Conservation (phyloP, 2,888 invertebrate species). For the Hypomecis punctinalis region DNA sequence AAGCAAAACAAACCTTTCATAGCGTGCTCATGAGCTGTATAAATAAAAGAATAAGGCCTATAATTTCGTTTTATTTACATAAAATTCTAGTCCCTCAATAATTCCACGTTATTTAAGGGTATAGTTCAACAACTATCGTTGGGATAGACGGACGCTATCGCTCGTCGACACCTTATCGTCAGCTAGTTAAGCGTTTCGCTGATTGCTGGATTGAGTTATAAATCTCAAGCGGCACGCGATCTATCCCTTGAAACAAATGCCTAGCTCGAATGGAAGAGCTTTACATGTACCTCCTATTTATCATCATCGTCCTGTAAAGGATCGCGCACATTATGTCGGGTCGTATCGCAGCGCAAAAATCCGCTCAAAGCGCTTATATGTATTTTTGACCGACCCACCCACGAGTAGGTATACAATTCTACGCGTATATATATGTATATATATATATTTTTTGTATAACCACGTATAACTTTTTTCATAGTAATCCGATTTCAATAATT, state of each 20-base stretch:
- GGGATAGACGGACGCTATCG: constrained; percentile 70
- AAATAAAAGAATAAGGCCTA: constrained; percentile 3
- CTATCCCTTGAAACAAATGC: constrained; percentile 54
- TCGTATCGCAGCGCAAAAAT: too few species aligned
- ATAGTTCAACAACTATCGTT: constrained; percentile 48
- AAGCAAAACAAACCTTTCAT: not conserved
- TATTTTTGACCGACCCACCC: too few species aligned
- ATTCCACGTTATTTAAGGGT: constrained; percentile 19
- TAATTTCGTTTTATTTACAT: constrained; percentile 9
- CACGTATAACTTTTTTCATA: too few species aligned
- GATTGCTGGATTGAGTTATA: constrained; percentile 83
- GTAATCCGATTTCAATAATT: too few species aligned
- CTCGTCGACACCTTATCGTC: constrained; percentile 78
- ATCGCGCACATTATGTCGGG: too few species aligned
- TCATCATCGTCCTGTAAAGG: too few species aligned
- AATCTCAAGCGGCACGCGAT: constrained; percentile 80
- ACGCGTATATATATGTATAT: too few species aligned
- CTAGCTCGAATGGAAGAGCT: constrained; percentile 30
- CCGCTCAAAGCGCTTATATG: too few species aligned
- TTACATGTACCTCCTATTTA: not conserved
- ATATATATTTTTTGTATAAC: too few species aligned
- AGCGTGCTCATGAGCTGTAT: constrained; percentile 2
- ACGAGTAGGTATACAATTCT: too few species aligned
- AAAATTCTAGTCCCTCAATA: constrained; percentile 11
- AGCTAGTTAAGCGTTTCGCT: constrained; percentile 81